These are phyloP conservation scores for Pseudococcus longispinus DNA, from an alignment of 2,888 invertebrate species.

Conservation along the genomic window DNA sequence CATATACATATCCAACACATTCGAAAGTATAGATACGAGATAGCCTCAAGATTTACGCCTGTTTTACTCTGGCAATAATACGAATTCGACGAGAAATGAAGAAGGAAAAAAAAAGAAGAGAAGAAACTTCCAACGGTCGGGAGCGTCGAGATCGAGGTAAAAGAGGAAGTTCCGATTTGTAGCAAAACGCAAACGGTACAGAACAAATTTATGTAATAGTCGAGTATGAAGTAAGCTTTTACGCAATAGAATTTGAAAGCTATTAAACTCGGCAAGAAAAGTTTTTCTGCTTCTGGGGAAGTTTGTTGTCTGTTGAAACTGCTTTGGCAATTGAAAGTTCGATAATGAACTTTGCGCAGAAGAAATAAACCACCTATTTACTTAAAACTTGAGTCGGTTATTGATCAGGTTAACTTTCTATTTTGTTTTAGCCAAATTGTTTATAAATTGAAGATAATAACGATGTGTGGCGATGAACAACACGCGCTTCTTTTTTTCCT, in stretches of 20 bases:
- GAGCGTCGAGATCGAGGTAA: background rate
- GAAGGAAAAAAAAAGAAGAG: background rate
- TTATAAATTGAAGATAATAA: slow-evolving; percentile 45
- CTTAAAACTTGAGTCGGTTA: slow-evolving; percentile 45
- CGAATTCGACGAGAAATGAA: background rate
- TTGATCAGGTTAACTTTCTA: slow-evolving; percentile 50
- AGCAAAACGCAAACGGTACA: slow-evolving; percentile 32
- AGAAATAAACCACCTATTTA: slow-evolving; percentile 44
- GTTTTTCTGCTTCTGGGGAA: slow-evolving; percentile 29
- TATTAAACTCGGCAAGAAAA: slow-evolving; percentile 44
- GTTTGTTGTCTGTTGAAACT: slow-evolving; percentile 47
- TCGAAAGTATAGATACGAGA: background rate
- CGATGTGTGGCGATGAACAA: background rate
- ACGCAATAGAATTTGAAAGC: slow-evolving; percentile 47
- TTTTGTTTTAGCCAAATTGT: background rate
- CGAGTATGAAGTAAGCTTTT: slow-evolving; percentile 30
- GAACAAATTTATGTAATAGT: background rate
- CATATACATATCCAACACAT: background rate
- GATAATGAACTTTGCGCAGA: slow-evolving; percentile 46
- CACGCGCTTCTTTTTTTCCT: background rate
- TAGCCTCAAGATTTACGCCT: background rate
- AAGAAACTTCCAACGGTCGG: background rate
- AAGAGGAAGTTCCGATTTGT: background rate
- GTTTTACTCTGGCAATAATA: background rate
- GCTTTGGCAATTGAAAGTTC: slow-evolving; percentile 50